Conservation (phyloP, 1,140 invertebrate species). For the Medauroidea extradentata region DNA sequence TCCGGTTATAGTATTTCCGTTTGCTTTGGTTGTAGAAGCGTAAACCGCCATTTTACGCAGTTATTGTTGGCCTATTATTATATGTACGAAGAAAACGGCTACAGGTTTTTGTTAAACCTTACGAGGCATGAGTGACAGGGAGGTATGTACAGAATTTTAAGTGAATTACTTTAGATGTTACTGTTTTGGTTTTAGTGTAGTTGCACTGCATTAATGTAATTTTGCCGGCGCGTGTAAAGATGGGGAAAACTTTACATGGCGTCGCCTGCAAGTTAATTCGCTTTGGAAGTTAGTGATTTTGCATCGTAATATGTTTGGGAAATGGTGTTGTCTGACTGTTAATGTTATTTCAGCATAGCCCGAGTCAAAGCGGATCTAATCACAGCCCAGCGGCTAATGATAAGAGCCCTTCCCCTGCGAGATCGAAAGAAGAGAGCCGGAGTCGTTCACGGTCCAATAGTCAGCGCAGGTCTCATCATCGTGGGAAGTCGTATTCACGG, state of each 20-base stretch:
- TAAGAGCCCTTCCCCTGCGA: conserved; percentile 17
- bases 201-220: background rate
- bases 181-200: background rate
- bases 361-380: conserved; percentile 22
- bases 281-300: background rate
- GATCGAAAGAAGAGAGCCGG: conserved; percentile 19
- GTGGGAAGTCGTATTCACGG: conserved; percentile 17
- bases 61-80: conserved; percentile 5
- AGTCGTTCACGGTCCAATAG: conserved; percentile 20
- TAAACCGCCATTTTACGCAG: conserved; percentile 13
- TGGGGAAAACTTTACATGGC: background rate
- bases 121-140: conserved; percentile 26
- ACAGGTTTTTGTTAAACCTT: conserved; percentile 14
- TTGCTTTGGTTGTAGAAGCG: no score
- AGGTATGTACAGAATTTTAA: conserved; percentile 9
- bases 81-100: conserved; percentile 15
- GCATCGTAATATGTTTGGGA: no score
- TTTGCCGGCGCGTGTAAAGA: background rate
- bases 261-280: background rate
- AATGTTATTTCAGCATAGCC: conserved; percentile 18
- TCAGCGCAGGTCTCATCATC: conserved; percentile 13
- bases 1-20: no score
- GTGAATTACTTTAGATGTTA: background rate
- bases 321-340: background rate
- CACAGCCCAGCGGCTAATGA: conserved; percentile 21